Evolutionary conservation across 2,888 invertebrate genomes (phyloP), one percentile per base, ranked within the genome.

Genomic region (Phengaris arion): DNA sequence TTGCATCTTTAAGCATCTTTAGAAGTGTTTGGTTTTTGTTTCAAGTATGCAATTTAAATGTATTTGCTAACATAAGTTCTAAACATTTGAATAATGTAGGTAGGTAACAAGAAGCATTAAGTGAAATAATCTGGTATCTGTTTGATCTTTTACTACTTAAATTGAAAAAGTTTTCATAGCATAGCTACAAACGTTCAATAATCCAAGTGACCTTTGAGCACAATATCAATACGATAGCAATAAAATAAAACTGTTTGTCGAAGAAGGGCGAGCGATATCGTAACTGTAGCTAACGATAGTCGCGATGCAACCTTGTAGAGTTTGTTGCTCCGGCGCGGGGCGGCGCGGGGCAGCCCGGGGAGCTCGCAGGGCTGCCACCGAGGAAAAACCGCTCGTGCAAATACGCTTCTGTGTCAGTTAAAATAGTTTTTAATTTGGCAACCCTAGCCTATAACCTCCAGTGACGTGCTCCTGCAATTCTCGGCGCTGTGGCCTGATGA

Each of bases 231-330:
- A 87, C 87, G 88, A 88, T 88, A 89, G 86, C 88, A 89, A 89
- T 90, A 89, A 90, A 92, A 88, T 88, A 85, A 88, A 89, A 87
- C 86, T 88, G 87, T 89, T 87, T 84, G 87, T 81, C 80, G 86
- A 90, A 92, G 92, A 92, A 92, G 92, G 92, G 92, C 90, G 90
- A 84, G 85, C 85, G 89, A 90, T 91, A 92, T 91, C 87, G 90
- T 89, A 90, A 89, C 89, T 88, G 89, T 87, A 86, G 91, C 85
- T 82, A 83, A 85, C 87, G 90, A 90, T 89, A 89, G 87, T 87
- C 87, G 87, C 84, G 82, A 84, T 86, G 87, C 92, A 92, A 93
- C 93, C 93, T 93, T 93, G 93, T 91, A 91, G 90, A 92, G 93
- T 92, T 93, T 92, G 90, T 93, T 93, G 93, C 86, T 87, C 92